phyloP scores from a whole-genome alignment of 2,888 invertebrate species.

The Tachystola acroxantha region DNA sequence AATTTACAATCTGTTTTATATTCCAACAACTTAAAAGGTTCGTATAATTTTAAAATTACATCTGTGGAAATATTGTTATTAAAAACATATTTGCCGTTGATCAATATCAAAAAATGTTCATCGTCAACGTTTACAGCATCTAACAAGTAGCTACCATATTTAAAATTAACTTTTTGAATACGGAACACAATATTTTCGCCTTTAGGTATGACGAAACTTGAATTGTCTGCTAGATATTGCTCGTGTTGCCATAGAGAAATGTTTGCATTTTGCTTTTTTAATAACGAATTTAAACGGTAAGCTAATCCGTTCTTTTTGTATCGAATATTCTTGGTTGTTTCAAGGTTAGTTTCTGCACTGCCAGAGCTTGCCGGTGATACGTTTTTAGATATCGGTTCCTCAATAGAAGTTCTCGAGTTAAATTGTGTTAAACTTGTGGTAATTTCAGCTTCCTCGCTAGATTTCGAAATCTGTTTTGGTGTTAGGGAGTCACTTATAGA shows the following conservation, averaged over 20 bases:
- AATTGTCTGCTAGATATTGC: conserved; percentile 59
- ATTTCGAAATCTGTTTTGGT: conserved; percentile 36
- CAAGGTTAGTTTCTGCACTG: conserved; percentile 13
- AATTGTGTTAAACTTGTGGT: conserved; percentile 31
- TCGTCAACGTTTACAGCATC: conserved; percentile 35
- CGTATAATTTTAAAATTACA: conserved; percentile 46
- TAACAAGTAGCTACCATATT: conserved; percentile 52
- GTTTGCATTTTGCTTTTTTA: conserved; percentile 65
- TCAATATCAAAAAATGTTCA: conserved; percentile 38
- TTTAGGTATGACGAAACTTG: conserved; percentile 59
- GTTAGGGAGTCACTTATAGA: conserved; percentile 51
- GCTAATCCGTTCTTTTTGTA: conserved; percentile 71
- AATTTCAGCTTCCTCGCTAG: conserved; percentile 49
- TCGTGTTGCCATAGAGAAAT: conserved; percentile 77
- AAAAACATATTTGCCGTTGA: conserved; percentile 43
- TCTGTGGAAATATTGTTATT: conserved; percentile 29
- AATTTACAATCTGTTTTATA: conserved; percentile 30
- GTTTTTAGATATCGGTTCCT: conserved; percentile 10
- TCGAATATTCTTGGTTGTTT: conserved; percentile 40
- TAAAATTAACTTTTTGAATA: conserved; percentile 39
- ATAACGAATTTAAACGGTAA: conserved; percentile 48
- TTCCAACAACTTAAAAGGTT: conserved; percentile 45
- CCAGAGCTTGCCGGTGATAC: conserved; percentile 13
- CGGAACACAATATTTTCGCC: conserved; percentile 38
- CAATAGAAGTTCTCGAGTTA: conserved; percentile 16